A percentile compares a stretch with the other conserved stretches of the same genome.
These are phyloP conservation scores for Paracentrotus lividus DNA, from an alignment of 53 echinoderm and acorn worm genomes.

Conservation along the genomic window DNA sequence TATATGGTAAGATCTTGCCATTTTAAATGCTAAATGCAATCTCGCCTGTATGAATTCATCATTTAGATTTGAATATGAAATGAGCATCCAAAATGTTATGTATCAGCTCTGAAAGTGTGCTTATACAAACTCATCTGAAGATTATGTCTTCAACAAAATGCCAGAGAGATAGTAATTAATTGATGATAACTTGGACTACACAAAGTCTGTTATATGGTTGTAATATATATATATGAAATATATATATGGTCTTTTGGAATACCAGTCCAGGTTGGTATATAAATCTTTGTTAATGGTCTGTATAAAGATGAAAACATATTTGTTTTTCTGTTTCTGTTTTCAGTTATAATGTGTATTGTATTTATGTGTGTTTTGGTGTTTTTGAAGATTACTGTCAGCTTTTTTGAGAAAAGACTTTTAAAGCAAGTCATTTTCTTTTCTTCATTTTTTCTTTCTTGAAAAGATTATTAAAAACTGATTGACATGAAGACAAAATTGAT, in stretches of 20 bases:
- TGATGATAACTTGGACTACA: constrained; percentile 47
- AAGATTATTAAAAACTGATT: constrained; percentile 74
- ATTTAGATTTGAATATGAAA: neutral
- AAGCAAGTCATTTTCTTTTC: constrained; percentile 62
- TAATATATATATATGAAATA: constrained; percentile 73
- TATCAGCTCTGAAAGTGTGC: constrained; percentile 50
- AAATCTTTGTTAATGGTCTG: constrained; percentile 69
- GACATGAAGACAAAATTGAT: constrained; percentile 58
- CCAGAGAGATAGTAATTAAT: neutral
- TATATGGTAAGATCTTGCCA: constrained; percentile 23
- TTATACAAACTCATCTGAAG: constrained; percentile 35
- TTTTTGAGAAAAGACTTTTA: constrained; percentile 63
- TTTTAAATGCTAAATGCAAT: neutral
- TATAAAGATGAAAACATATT: constrained; percentile 65
- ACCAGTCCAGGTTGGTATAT: constrained; percentile 62
- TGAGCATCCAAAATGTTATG: neutral
- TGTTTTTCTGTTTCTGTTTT: constrained; percentile 64
- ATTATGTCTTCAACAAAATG: constrained; percentile 7
- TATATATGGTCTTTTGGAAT: constrained; percentile 68
- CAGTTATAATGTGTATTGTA: constrained; percentile 69
- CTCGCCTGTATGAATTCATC: neutral
- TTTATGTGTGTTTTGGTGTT: constrained; percentile 73
- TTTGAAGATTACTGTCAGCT: constrained; percentile 66
- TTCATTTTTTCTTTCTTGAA: constrained; percentile 68
- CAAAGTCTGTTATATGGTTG: constrained; percentile 63